Base-by-base conservation (phyloP, 2,888 invertebrate genomes). In the Theretra japonica region DNA sequence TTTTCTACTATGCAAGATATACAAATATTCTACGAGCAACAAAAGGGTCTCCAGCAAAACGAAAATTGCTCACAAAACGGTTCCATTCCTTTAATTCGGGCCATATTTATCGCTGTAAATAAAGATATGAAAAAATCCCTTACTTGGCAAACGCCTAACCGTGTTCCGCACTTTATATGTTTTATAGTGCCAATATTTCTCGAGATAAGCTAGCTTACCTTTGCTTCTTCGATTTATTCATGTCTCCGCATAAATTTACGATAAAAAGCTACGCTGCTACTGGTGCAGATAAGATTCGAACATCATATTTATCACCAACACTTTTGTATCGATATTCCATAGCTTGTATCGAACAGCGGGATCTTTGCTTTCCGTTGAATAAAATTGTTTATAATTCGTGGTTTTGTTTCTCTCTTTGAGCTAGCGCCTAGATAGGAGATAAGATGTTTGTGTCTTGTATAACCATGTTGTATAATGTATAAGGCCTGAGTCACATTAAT, bases 141-240 rank as follows among this genome's bases (percentile, higher is more conserved):
- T 85, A 86, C 84, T 81, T 82, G 76, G 73, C 79, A 80, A 79
- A 80, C 75, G 80, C 76, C 75, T 78, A 77, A 75, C 76, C 83
- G 81, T 79, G 83, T 82, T 83, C 81, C 77, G 82, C 84, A 80
- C 82, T 85, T 83, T 81, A 83, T 83, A 85, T 91, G 85, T 86
- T 91, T 93, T 90, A 93, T 90, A 89, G 86, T 81, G 81, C 82
- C 90, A 86, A 92, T 91, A 91, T 89, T 87, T 91, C 84, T 83
- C 76, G 75, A 90, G 92, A 92, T 91, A 92, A 92, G 89, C 88
- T 86, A 83, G 86, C 83, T 84, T 80, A 88, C 88, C 88, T 88
- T 88, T 89, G 91, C 89, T 86, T 90, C 88, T 90, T 88, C 89
- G 90, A 92, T 92, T 91, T 92, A 92, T 93, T 94, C 92, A 88